Conservation (phyloP, 2,113 vertebrate species). For the Toxostoma redivivum region DNA sequence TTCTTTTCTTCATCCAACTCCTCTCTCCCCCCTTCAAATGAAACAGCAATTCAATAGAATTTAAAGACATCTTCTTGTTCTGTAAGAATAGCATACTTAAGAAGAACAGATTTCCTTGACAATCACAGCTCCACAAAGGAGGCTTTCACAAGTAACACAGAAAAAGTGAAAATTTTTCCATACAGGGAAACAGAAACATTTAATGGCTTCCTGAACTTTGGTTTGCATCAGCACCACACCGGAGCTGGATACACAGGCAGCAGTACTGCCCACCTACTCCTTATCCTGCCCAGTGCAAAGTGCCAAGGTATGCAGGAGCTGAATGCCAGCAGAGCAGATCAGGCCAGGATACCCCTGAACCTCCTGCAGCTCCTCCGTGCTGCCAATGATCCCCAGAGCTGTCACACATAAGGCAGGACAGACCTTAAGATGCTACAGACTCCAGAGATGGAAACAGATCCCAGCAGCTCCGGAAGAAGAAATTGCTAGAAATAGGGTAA, state of each 20-base stretch:
- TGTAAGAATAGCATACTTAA: slow-evolving; percentile 27
- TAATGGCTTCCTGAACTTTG: background rate
- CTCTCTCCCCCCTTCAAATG: background rate
- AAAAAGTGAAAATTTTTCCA: background rate
- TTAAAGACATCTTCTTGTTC: slow-evolving; percentile 19
- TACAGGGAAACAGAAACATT: background rate
- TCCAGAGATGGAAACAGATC: background rate
- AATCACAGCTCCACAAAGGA: slow-evolving; percentile 4
- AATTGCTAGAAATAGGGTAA: background rate
- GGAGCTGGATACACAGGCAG: background rate
- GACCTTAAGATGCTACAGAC: background rate
- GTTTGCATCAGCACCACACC: background rate
- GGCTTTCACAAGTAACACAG: background rate
- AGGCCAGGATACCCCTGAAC: background rate
- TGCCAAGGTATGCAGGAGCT: background rate
- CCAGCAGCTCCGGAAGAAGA: background rate
- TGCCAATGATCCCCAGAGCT: background rate
- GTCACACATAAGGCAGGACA: background rate
- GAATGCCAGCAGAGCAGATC: background rate
- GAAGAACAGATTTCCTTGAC: slow-evolving; percentile 36
- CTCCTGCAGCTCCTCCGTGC: background rate
- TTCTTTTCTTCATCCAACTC: background rate
- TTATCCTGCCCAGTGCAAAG: background rate
- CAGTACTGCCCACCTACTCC: background rate
- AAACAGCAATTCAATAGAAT: slow-evolving; percentile 3